Evolutionary conservation across 1,140 invertebrate species (phyloP).

Genomic region (Maconellicoccus hirsutus): DNA sequence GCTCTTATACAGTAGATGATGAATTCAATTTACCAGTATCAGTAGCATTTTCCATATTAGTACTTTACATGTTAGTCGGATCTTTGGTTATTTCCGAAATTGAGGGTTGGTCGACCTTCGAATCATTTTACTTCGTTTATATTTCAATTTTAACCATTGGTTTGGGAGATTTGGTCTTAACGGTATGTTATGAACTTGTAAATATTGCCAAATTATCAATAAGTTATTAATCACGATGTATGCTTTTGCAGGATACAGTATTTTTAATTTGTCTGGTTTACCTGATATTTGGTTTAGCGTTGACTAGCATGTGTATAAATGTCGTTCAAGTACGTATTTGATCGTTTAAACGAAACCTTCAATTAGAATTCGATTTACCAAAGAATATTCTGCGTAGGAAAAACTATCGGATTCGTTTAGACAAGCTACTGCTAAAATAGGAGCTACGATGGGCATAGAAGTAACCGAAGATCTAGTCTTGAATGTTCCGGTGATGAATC

Average conservation of each 20-base stretch:
- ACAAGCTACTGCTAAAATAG: constrained; percentile 70
- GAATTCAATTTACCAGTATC: constrained; percentile 86
- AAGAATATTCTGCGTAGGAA: constrained; percentile 36
- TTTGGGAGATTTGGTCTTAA: constrained; percentile 80
- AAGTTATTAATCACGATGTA: background rate
- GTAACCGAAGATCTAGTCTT: constrained; percentile 41
- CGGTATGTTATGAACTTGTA: constrained; percentile 35
- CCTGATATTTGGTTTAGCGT: constrained; percentile 80
- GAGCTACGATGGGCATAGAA: constrained; percentile 69
- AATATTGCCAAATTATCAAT: background rate
- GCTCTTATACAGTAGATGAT: constrained; percentile 64
- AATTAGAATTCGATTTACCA: too few relatives aligned
- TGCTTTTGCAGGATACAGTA: constrained; percentile 54
- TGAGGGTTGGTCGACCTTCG: constrained; percentile 72
- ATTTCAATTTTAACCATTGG: constrained; percentile 87
- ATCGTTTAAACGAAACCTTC: background rate
- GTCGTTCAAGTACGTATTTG: constrained; percentile 73
- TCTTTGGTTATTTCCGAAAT: constrained; percentile 62
- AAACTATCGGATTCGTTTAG: constrained; percentile 69
- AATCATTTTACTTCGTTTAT: constrained; percentile 89
- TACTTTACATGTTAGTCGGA: constrained; percentile 74
- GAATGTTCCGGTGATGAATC: background rate
- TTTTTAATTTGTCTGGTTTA: constrained; percentile 90
- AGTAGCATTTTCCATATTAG: constrained; percentile 65
- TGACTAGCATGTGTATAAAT: constrained; percentile 95